Base-by-base conservation (phyloP, 2,888 invertebrate genomes). In the Cotesia congregata region DNA sequence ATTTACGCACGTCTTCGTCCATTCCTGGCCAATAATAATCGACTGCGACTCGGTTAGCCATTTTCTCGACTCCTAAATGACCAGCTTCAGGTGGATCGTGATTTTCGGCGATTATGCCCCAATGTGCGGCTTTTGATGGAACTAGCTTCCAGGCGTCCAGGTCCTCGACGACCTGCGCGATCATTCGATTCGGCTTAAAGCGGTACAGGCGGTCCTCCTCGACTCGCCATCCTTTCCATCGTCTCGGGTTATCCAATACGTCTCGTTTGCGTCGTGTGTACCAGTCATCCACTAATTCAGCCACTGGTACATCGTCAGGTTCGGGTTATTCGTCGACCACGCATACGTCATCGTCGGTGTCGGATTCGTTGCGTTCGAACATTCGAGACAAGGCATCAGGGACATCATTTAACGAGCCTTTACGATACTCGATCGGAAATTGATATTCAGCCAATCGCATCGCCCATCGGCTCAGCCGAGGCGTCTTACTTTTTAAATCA, bases 51-150 rank as follows among this genome's bases (percentile, higher is more conserved):
- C 41, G 41, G 5, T 41, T 9, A 1, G 80, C 20, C 0, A 82
- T 86, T 41, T 83, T 83, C 0, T 79, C 78, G 0, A 83, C 71
- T 0, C 84, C 85, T 0, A 80, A 50, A 41, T 86, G 85, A 0
- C 82, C 85, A 0, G 83, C 79, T 5, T 79, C 75, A 0, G 83
- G 79, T 0, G 62, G 60, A 67, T 83, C 79, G 50, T 86, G 85
- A n/a, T 76, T 76, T 12, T 82, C 77, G 0, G 41, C 5, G 0
- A 84, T 17, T 0, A 80, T 76, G 1, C 73, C 6, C 0, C 0
- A 5, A 0, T 77, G 80, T 0, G 15, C 30, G 0, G 77, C 80
- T 0, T 15, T 30, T 0, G 80, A 80, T 0, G 82, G 5, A 0
- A 82, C 82, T 0, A 77, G 39, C 38, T 81, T 80, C 81, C 82